These are phyloP conservation scores for Netelia fuscicornis DNA, from an alignment of 2,888 invertebrate genomes.

Conservation along the genomic window DNA sequence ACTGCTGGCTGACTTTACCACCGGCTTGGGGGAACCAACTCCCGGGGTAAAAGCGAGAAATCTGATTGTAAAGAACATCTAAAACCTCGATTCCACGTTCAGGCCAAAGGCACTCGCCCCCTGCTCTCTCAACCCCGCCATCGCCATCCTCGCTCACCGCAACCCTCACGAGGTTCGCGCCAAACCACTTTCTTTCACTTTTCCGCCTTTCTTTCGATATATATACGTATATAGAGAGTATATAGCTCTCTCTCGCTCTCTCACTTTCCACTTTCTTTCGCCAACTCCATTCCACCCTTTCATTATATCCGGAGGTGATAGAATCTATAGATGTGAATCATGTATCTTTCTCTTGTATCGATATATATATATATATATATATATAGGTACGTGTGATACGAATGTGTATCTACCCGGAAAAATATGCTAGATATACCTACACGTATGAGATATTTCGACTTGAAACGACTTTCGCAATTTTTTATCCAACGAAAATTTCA, in stretches of 20 bases:
- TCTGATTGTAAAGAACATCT: conserved; percentile 80
- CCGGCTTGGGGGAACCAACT: conserved; percentile 63
- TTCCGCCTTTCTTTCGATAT: conserved; percentile 26
- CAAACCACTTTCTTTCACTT: conserved; percentile 72
- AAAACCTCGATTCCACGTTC: conserved; percentile 77
- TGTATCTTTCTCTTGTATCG: background rate
- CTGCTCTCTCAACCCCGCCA: background rate
- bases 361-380: conserved; percentile 5
- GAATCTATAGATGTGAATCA: conserved; percentile 17
- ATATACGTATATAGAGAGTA: background rate
- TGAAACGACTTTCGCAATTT: background rate
- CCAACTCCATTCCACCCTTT: conserved; percentile 49
- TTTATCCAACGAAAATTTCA: background rate
- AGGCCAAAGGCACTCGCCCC: conserved; percentile 44
- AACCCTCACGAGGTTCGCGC: conserved; percentile 52
- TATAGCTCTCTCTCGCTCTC: no score
- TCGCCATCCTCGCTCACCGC: background rate
- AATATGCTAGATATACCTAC: background rate
- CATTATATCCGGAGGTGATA: conserved; percentile 39
- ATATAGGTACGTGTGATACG: conserved; percentile 1
- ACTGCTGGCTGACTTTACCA: conserved; percentile 71
- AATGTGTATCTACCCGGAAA: conserved; percentile 1
- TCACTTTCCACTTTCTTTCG: conserved; percentile 34
- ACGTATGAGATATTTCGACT: conserved; percentile 6
- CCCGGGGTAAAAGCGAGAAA: conserved; percentile 73